Evolutionary conservation across 2,888 invertebrate species (phyloP).

Genomic region (Autographa gamma): DNA sequence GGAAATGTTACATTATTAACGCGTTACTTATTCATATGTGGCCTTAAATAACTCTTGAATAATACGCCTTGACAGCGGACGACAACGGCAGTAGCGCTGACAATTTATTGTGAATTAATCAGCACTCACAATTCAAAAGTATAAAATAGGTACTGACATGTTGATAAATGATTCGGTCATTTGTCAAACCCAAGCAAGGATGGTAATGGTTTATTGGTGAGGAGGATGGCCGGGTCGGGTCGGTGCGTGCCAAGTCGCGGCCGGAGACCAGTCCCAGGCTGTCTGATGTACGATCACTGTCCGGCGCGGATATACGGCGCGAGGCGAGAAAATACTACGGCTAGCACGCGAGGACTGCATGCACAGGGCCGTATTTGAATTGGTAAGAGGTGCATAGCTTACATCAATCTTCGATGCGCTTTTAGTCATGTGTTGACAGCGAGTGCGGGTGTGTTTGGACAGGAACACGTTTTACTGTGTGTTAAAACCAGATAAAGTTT

Average conservation of each 20-base stretch:
- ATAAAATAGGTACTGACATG: conserved; percentile 40
- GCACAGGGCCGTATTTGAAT: conserved; percentile 57
- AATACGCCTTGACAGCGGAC: conserved; percentile 37
- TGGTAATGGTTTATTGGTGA: conserved; percentile 48
- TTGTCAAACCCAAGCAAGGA: conserved; percentile 47
- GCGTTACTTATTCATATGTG: conserved; percentile 30
- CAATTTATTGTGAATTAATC: conserved; percentile 50
- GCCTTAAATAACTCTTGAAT: conserved; percentile 49
- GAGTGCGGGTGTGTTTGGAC: conserved; percentile 20
- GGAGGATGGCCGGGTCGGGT: conserved; percentile 47
- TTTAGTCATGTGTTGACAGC: conserved; percentile 36
- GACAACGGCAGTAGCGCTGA: conserved; percentile 38
- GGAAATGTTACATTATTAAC: conserved; percentile 36
- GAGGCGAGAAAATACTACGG: conserved; percentile 70
- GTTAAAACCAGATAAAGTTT: background rate
- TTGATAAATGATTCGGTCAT: conserved; percentile 56
- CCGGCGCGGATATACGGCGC: conserved; percentile 70
- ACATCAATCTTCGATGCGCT: conserved; percentile 41
- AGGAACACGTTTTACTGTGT: conserved; percentile 19
- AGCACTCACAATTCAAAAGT: conserved; percentile 38
- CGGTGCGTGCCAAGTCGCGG: conserved; percentile 64
- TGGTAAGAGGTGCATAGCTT: conserved; percentile 48
- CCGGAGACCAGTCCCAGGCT: conserved; percentile 50
- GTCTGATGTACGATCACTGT: conserved; percentile 68
- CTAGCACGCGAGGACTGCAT: conserved; percentile 57